Evolutionary conservation across 2,888 invertebrate species (phyloP).

Genomic region (Rhyacophila evoluta): DNA sequence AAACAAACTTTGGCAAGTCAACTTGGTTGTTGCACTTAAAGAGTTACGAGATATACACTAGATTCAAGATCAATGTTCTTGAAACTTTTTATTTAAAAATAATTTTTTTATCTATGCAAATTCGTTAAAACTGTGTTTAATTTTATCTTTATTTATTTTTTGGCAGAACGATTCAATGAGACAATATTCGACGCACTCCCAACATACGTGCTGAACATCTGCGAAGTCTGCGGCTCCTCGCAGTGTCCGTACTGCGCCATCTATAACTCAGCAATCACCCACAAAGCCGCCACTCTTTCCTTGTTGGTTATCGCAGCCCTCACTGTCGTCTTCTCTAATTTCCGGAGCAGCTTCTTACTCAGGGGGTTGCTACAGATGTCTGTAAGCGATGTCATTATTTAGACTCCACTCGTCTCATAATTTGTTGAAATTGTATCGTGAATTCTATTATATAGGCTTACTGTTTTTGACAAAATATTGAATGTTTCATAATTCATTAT

Average conservation of each 20-base stretch:
- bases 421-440: not conserved
- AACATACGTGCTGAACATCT: conserved; percentile 89
- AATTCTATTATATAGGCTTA: not conserved
- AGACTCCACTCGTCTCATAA: not conserved
- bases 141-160: no score
- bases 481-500: conserved; percentile 11
- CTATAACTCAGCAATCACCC: conserved; percentile 75
- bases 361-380: conserved; percentile 34
- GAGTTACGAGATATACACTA: no score
- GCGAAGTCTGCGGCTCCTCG: conserved; percentile 94
- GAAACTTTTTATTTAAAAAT: no score
- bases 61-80: no score
- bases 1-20: no score
- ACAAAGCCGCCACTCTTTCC: conserved; percentile 57
- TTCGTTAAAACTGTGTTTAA: no score
- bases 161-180: conserved; percentile 91
- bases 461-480: conserved; percentile 6
- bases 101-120: no score
- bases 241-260: conserved; percentile 94
- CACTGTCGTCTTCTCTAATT: conserved; percentile 32
- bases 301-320: conserved; percentile 36
- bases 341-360: conserved; percentile 31
- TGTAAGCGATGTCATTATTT: conserved; percentile 38
- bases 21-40: no score
- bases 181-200: conserved; percentile 89